Conservation (phyloP, 2,888 invertebrate genomes). For the Leptinotarsa peninsularis region DNA sequence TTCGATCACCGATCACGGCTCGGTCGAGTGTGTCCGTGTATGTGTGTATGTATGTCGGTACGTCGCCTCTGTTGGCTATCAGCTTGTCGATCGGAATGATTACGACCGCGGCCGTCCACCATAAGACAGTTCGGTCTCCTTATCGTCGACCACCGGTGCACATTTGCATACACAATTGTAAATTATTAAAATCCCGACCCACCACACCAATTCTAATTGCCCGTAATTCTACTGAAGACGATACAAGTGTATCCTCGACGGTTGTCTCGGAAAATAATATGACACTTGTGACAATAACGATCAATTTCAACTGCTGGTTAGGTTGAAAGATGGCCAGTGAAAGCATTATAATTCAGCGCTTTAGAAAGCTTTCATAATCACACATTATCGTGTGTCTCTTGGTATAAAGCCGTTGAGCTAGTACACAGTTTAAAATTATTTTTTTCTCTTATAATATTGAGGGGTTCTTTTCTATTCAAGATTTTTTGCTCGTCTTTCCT, state of each 20-base stretch:
- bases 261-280: too few species aligned
- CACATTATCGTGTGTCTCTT: too few species aligned
- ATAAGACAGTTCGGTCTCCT: constrained; percentile 35
- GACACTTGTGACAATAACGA: too few species aligned
- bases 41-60: constrained; percentile 32
- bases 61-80: constrained; percentile 59
- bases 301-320: too few species aligned
- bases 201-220: constrained; percentile 35
- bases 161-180: constrained; percentile 65
- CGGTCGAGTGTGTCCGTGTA: constrained; percentile 23
- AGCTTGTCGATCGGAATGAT: constrained; percentile 62
- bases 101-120: constrained; percentile 55
- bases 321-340: too few species aligned
- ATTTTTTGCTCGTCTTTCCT: too few species aligned
- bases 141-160: constrained; percentile 44
- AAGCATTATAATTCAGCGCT: too few species aligned
- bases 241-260: neutral
- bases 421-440: too few species aligned
- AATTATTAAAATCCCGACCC: constrained; percentile 60
- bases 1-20: constrained; percentile 4
- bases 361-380: too few species aligned
- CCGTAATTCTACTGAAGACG: neutral
- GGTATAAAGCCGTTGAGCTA: too few species aligned
- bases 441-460: too few species aligned
- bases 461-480: too few species aligned